Evolutionary conservation across 2,888 invertebrate species (phyloP).

Genomic region (Digitonthophagus gazella): DNA sequence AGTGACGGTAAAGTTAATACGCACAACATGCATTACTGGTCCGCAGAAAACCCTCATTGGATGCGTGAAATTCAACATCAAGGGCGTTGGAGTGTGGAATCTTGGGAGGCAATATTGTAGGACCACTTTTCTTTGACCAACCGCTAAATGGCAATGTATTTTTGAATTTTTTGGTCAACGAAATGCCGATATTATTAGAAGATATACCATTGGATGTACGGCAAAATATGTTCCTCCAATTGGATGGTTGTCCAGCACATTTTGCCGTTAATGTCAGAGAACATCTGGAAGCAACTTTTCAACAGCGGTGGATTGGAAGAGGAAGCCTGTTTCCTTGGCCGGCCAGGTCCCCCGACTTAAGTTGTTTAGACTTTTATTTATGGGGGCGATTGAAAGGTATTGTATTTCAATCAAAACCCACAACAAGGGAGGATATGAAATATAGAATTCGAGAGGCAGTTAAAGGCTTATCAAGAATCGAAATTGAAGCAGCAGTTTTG

Average conservation of each 20-base stretch:
- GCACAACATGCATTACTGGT: too few relatives aligned
- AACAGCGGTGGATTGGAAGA: background rate
- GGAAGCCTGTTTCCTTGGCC: background rate
- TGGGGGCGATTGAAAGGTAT: background rate
- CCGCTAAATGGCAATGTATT: too few relatives aligned
- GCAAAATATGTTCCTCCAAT: background rate
- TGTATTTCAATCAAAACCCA: background rate
- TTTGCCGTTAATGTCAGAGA: background rate
- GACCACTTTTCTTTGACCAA: too few relatives aligned
- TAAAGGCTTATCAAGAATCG: too few relatives aligned
- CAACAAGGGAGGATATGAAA: background rate
- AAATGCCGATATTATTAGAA: too few relatives aligned
- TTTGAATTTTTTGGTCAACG: too few relatives aligned
- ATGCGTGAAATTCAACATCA: too few relatives aligned
- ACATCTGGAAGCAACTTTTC: background rate
- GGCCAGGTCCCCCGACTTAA: background rate
- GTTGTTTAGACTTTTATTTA: background rate
- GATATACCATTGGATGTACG: background rate
- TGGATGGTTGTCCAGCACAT: constrained; percentile 2
- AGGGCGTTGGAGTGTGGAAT: too few relatives aligned
- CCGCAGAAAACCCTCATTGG: too few relatives aligned
- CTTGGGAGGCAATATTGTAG: too few relatives aligned
- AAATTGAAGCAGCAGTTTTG: background rate
- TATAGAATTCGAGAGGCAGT: too few relatives aligned
- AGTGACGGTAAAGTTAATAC: too few relatives aligned